Base-by-base conservation (phyloP, 1,140 invertebrate species). In the Thaumatotibia leucotreta region DNA sequence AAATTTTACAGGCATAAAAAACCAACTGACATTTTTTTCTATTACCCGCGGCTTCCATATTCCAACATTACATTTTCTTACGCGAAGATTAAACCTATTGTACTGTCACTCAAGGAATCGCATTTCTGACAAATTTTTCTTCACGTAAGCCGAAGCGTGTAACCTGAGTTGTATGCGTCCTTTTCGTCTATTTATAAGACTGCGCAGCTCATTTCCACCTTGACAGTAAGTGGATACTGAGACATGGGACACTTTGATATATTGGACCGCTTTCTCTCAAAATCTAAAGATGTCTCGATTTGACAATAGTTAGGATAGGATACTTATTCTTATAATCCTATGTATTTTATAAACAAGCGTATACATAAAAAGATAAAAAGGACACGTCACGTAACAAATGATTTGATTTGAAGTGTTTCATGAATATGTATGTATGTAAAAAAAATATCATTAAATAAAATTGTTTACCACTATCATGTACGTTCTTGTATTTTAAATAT, bases 1-100 rank as follows among this genome's bases (percentile, higher is more conserved):
- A n/a, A 45, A 45, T 45, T 45, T 45, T 45, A 45, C 20, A 17
- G n/a, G 39, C 17, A 45, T 45, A 20, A 54, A 61, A 68, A 69
- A 67, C 52, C 24, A 14, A 61, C 32, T 61, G 66, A 58, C 66
- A 64, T 63, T 68, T 69, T n/a, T 70, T 68, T 69, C 52, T 71
- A 67, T 68, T 71, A 69, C 66, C 45, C 49, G 24, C n/a, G 50
- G 32, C 63, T 35, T 52, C 69, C 66, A 45, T 67, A 76, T 70
- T 74, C 69, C 50, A 62, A 50, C 64, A 64, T 70, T 68, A 80
- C 72, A 74, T 82, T 82, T 79, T 81, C 76, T 72, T 65, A 72
- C 72, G 72, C 68, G 79, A 80, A 85, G 79, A 88, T 85, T 83
- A 85, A 82, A 85, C 72, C 74, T 79, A 82, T 84, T 88, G 80